phyloP scores from a whole-genome alignment of 2,797 vertebrate species.

The Molossus molossus region DNA sequence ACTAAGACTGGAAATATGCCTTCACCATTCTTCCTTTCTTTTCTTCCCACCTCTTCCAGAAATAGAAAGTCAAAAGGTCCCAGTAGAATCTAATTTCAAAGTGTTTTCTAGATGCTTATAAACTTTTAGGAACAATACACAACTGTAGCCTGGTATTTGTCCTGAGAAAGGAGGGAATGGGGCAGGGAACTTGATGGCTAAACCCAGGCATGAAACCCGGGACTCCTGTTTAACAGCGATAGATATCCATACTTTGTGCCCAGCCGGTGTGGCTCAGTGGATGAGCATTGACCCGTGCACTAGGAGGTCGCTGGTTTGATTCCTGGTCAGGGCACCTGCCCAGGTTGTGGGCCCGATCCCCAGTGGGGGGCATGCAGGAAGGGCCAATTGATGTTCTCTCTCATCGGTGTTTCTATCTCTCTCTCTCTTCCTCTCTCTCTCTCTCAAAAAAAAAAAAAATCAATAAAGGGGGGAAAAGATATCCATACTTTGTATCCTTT shows the following conservation, averaged over 20 bases:
- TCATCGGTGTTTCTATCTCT: no score
- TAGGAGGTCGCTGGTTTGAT: no score
- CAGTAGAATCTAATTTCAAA: slow-evolving; percentile 1
- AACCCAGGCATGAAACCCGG: not conserved
- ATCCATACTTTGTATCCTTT: not conserved
- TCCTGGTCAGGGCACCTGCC: no score
- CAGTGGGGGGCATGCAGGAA: no score
- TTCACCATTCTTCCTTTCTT: not conserved
- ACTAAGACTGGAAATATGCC: not conserved
- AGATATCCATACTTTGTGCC: not conserved
- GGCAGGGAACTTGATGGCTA: not conserved
- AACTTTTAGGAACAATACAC: not conserved
- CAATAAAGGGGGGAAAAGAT: not conserved
- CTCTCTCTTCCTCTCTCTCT: no score
- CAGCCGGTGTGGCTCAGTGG: no score
- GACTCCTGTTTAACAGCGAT: not conserved
- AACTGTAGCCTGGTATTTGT: not conserved
- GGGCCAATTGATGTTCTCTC: no score
- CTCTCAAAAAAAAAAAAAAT: no score
- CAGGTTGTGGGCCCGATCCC: no score
- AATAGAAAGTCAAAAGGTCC: not conserved
- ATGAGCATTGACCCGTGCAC: no score
- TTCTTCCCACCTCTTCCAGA: not conserved
- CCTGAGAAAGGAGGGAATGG: not conserved
- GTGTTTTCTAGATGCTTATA: not conserved